Conservation (phyloP, 1,140 invertebrate species). For the Lutraria rhynchaena region DNA sequence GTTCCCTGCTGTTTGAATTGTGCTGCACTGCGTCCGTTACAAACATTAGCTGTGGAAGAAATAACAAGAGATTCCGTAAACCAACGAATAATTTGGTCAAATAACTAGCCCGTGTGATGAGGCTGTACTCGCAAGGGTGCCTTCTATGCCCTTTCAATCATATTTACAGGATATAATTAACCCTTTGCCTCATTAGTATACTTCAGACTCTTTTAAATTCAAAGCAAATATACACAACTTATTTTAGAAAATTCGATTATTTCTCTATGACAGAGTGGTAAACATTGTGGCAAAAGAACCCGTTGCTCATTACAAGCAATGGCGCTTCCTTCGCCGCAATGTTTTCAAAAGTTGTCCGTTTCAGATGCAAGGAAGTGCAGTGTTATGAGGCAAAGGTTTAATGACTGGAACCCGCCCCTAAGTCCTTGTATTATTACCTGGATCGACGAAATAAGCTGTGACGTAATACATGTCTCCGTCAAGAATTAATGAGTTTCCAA, state of each 20-base stretch:
- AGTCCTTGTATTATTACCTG: too few relatives aligned
- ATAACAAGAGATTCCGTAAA: background rate
- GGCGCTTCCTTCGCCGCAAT: too few relatives aligned
- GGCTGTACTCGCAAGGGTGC: background rate
- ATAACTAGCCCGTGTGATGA: background rate
- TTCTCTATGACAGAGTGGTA: background rate
- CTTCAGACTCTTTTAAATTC: too few relatives aligned
- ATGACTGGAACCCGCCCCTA: too few relatives aligned
- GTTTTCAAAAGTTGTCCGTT: too few relatives aligned
- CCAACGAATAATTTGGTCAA: background rate
- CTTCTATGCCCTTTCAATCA: background rate
- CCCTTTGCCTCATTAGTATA: too few relatives aligned
- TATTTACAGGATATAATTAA: background rate
- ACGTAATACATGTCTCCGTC: slow-evolving; percentile 46
- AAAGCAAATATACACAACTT: background rate
- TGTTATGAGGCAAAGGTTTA: too few relatives aligned
- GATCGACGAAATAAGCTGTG: slow-evolving; percentile 65
- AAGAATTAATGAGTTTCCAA: slow-evolving; percentile 17
- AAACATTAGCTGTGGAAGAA: slow-evolving; percentile 59
- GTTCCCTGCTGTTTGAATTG: slow-evolving; percentile 68
- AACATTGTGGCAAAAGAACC: too few relatives aligned
- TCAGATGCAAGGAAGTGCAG: too few relatives aligned
- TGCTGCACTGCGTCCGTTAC: slow-evolving; percentile 54
- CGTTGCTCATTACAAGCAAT: too few relatives aligned
- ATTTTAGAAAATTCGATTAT: background rate